A percentile compares a stretch with the other conserved stretches of the same genome.
phyloP scores from a whole-genome alignment of 2,113 vertebrate species.

The Rhinichthys klamathensis region DNA sequence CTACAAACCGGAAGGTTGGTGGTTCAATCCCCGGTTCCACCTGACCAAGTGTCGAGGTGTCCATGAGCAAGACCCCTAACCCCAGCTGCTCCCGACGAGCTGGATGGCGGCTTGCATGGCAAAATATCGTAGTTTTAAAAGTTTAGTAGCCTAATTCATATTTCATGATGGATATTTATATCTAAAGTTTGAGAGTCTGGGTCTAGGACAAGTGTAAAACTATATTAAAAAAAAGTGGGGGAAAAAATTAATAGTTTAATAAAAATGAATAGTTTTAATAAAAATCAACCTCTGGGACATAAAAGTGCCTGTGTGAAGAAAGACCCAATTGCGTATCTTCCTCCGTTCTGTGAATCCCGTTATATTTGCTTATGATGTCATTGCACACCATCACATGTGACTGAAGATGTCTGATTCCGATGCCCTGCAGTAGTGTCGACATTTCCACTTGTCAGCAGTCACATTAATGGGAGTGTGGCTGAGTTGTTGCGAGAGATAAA shows the following conservation, averaged over 20 bases:
- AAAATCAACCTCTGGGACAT: background rate
- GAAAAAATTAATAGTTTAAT: too few relatives aligned
- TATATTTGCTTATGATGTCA: background rate
- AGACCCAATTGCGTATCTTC: background rate
- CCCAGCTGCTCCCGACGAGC: too few relatives aligned
- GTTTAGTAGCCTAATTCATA: background rate
- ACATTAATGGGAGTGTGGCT: constrained; percentile 1
- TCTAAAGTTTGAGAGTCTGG: background rate
- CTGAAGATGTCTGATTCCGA: background rate
- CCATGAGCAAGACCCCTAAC: too few relatives aligned
- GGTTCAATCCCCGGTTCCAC: too few relatives aligned
- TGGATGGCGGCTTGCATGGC: too few relatives aligned
- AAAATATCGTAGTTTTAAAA: background rate
- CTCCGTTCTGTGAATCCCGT: background rate
- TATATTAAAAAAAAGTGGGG: too few relatives aligned
- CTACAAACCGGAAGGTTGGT: too few relatives aligned
- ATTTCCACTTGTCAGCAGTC: background rate
- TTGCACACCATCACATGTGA: background rate
- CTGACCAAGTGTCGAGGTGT: too few relatives aligned
- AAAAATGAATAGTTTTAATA: background rate
- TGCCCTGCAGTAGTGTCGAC: background rate
- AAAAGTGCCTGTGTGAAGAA: background rate
- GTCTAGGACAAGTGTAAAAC: too few relatives aligned
- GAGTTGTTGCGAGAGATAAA: constrained; percentile 4
- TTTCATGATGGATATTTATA: background rate